Conservation (phyloP, 1,140 invertebrate species). For the Arctopsyche grandis region DNA sequence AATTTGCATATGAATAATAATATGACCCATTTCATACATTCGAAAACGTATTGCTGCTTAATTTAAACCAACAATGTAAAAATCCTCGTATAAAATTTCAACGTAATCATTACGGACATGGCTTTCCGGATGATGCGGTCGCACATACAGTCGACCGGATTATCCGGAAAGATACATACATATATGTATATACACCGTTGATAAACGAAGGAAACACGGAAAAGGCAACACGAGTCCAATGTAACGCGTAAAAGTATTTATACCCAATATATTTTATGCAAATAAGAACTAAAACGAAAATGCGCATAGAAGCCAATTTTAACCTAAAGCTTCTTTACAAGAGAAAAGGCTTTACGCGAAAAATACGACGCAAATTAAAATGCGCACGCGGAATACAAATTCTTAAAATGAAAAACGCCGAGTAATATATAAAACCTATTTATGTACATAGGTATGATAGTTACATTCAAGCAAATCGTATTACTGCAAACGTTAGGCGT, state of each 20-base stretch:
- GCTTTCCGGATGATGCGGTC: not conserved
- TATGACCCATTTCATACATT: too few species aligned
- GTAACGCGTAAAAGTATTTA: not conserved
- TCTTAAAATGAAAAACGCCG: too few species aligned
- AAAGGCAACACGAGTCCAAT: not conserved
- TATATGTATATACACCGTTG: too few species aligned
- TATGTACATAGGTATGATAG: too few species aligned
- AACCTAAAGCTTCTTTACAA: not conserved
- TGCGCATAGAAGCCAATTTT: slow-evolving; percentile 29
- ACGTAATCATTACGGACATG: not conserved
- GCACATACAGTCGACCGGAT: slow-evolving; percentile 9
- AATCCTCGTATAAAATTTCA: too few species aligned
- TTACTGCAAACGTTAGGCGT: too few species aligned
- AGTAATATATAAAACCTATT: too few species aligned
- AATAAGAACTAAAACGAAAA: slow-evolving; percentile 33
- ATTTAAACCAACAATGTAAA: too few species aligned
- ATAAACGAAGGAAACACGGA: slow-evolving; percentile 33
- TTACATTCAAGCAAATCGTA: too few species aligned
- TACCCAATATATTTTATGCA: slow-evolving; percentile 35
- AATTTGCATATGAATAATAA: too few species aligned
- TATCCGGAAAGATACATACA: slow-evolving; percentile 22
- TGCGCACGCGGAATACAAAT: slow-evolving; percentile 20
- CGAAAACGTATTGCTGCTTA: too few species aligned
- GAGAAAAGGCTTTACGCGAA: not conserved
- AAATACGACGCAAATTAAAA: slow-evolving; percentile 26